These are phyloP conservation scores for Odontomachus brunneus DNA, from an alignment of 1,140 invertebrate species.

Conservation along the genomic window DNA sequence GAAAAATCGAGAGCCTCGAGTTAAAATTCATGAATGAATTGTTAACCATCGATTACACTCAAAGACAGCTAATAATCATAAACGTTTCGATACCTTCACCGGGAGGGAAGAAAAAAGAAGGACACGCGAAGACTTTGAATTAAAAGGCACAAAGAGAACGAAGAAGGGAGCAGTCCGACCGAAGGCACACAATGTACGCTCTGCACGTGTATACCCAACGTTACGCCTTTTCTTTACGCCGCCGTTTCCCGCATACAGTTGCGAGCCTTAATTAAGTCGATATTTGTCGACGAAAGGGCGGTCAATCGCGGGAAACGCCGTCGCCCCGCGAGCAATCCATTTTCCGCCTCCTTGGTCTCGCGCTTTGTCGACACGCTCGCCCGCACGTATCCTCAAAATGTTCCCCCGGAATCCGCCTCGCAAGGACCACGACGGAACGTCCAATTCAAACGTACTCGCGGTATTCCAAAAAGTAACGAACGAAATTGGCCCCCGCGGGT, in stretches of 20 bases:
- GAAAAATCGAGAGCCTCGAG: neutral
- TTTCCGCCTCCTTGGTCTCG: conserved; percentile 8
- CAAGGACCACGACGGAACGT: conserved; percentile 31
- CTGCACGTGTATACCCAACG: neutral
- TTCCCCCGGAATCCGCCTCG: conserved; percentile 43
- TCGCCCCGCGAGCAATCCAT: conserved; percentile 22
- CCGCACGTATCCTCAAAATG: conserved; percentile 45
- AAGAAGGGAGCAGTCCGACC: too few relatives aligned
- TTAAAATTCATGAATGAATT: neutral
- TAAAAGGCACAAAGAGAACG: too few relatives aligned
- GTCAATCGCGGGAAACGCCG: conserved; percentile 11
- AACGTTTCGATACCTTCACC: too few relatives aligned
- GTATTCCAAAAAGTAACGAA: conserved; percentile 70
- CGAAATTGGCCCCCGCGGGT: conserved; percentile 68
- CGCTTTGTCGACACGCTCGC: conserved; percentile 28
- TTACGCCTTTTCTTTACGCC: neutral
- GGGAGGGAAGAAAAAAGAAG: neutral
- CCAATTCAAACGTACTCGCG: conserved; percentile 68
- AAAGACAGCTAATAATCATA: too few relatives aligned
- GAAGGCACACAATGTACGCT: too few relatives aligned
- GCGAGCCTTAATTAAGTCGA: conserved; percentile 29
- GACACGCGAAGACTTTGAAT: neutral
- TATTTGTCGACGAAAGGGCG: conserved; percentile 21
- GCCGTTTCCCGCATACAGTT: neutral
- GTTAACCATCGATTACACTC: too few relatives aligned